Evolutionary conservation across 2,797 vertebrate species (phyloP).

Genomic region (Acanthurus tractus): DNA sequence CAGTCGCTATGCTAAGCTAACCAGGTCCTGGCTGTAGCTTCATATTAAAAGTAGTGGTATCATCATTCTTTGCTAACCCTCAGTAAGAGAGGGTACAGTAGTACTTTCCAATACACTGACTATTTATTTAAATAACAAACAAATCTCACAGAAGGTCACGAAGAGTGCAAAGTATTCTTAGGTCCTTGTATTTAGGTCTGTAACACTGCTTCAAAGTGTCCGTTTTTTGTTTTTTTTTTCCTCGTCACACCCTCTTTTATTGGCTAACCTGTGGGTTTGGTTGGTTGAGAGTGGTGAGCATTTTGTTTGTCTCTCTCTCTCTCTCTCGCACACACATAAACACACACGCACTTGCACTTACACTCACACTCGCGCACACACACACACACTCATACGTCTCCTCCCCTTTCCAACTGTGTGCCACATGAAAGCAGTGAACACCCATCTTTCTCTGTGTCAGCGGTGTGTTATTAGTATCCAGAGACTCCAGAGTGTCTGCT

Average conservation of each 20-base stretch:
- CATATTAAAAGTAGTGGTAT: background rate
- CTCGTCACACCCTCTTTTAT: constrained; percentile 36
- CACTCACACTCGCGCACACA: constrained; percentile 30
- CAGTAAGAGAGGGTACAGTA: rapidly evolving
- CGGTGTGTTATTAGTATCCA: constrained; percentile 89
- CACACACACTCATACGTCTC: constrained; percentile 37
- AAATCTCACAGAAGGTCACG: background rate
- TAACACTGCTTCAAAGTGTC: constrained; percentile 9
- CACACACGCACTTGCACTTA: too few relatives aligned
- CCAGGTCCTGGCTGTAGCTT: background rate
- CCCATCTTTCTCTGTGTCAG: constrained; percentile 77
- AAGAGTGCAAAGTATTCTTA: background rate
- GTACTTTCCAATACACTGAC: background rate
- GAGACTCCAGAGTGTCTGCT: constrained; percentile 91
- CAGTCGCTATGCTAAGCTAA: background rate
- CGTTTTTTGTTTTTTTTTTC: background rate
- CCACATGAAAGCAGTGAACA: constrained; percentile 75
- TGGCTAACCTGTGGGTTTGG: constrained; percentile 63
- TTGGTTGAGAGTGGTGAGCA: constrained; percentile 32
- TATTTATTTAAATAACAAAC: background rate
- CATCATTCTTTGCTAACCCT: background rate
- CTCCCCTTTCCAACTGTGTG: constrained; percentile 60
- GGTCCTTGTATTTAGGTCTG: background rate
- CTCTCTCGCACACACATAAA: too few relatives aligned
- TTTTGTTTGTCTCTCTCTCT: constrained; percentile 54